Percentiles rank a stretch among this genome's conserved stretches.
Evolutionary conservation across 1,140 invertebrate genomes (phyloP).

Genomic region (Cherax quadricarinatus): DNA sequence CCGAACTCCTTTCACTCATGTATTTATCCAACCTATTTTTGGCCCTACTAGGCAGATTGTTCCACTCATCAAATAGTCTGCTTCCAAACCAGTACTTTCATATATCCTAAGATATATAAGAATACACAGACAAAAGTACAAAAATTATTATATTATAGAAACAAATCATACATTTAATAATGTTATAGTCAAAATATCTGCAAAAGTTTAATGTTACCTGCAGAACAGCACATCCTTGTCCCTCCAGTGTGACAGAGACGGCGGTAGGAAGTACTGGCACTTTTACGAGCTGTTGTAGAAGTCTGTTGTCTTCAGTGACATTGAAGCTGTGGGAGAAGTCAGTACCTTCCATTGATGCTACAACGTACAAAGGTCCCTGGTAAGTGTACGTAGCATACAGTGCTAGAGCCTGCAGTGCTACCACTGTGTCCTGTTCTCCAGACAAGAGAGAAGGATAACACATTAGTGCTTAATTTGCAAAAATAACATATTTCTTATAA

Average conservation of each 20-base stretch:
- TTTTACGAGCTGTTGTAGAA: conserved; percentile 26
- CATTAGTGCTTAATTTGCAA: too few species aligned
- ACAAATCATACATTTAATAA: too few species aligned
- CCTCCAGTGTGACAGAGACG: background rate
- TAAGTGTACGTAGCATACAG: conserved; percentile 1
- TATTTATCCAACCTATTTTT: too few species aligned
- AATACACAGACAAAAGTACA: too few species aligned
- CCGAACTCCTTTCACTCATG: too few species aligned
- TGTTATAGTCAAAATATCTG: too few species aligned
- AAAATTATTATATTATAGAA: too few species aligned
- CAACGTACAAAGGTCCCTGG: conserved; percentile 26
- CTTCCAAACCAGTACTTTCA: too few species aligned
- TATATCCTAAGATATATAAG: too few species aligned
- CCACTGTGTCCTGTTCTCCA: conserved; percentile 40
- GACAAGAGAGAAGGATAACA: background rate
- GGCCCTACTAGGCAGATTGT: too few species aligned
- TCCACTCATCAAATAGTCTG: too few species aligned
- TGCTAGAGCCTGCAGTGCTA: conserved; percentile 53
- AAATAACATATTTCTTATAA: too few species aligned
- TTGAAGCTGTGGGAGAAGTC: conserved; percentile 10
- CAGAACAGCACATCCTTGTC: background rate
- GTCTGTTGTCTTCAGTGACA: conserved; percentile 52
- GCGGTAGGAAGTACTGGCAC: conserved; percentile 33
- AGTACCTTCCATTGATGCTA: conserved; percentile 9
- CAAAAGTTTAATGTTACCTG: conserved; percentile 29